These are phyloP conservation scores for Thalassaphorura encarpata DNA, from an alignment of 1,140 invertebrate genomes.

Conservation along the genomic window DNA sequence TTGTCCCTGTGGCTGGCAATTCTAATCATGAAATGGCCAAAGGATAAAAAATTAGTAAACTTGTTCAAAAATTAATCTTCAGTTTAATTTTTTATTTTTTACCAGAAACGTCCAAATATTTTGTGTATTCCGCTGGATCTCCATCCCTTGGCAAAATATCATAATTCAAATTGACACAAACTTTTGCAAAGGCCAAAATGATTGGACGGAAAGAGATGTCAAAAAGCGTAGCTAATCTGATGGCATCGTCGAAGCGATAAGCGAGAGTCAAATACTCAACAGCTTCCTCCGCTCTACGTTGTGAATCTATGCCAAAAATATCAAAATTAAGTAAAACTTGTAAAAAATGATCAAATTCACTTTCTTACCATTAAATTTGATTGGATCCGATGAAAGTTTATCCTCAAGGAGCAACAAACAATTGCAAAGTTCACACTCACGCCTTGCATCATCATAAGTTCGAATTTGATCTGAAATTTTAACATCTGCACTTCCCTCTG, in stretches of 20 bases:
- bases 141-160: constrained; percentile 11
- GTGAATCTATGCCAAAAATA: constrained; percentile 10
- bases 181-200: constrained; percentile 6
- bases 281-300: constrained; percentile 9
- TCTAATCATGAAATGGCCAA: too few species aligned
- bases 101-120: constrained; percentile 11
- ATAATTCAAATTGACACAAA: constrained; percentile 10
- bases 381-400: neutral
- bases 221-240: constrained; percentile 23
- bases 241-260: constrained; percentile 25
- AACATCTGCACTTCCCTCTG: too few species aligned
- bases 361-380: constrained; percentile 15
- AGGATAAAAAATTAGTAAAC: neutral
- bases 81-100: neutral
- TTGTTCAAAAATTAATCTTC: neutral
- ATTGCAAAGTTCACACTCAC: constrained; percentile 17
- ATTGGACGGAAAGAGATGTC: constrained; percentile 6
- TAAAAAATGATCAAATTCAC: too few species aligned
- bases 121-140: constrained; percentile 27
- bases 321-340: neutral
- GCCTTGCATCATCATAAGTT: constrained; percentile 13
- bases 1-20: constrained; percentile 18
- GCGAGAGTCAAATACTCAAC: constrained; percentile 9
- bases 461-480: too few species aligned
- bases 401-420: neutral